Percentiles rank a stretch among this genome's conserved stretches.
These are phyloP conservation scores for Octodonta nipae DNA, from an alignment of 2,888 invertebrate genomes.

Conservation along the genomic window DNA sequence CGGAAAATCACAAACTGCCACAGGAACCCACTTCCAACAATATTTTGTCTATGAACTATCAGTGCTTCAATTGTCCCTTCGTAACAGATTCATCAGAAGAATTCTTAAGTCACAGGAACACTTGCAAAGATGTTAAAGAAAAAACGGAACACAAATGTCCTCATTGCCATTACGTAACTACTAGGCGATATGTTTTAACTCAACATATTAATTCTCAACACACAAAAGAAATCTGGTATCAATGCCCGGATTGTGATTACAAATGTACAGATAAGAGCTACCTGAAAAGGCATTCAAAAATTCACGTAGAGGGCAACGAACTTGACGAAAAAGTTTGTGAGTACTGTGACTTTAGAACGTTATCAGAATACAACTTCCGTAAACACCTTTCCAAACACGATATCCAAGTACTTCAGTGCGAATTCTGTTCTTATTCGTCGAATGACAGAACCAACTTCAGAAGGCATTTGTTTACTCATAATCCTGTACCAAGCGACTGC, in stretches of 20 bases:
- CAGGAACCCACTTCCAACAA: no score
- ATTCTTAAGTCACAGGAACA: no score
- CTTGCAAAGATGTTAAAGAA: no score
- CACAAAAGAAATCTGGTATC: conserved; percentile 15
- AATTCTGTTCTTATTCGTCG: conserved; percentile 21
- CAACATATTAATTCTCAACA: conserved; percentile 17
- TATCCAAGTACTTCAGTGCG: conserved; percentile 8
- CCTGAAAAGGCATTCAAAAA: conserved; percentile 11
- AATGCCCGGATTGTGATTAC: conserved; percentile 17
- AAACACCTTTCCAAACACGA: conserved; percentile 13
- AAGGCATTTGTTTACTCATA: conserved; percentile 23
- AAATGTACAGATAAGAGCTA: conserved; percentile 16
- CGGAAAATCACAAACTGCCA: no score
- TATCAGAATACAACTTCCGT: no score
- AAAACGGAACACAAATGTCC: no score
- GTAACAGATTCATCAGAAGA: no score
- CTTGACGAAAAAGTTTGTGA: conserved; percentile 7
- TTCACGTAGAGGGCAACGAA: conserved; percentile 2
- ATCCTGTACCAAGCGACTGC: conserved; percentile 20
- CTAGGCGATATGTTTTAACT: not conserved
- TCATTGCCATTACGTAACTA: not conserved
- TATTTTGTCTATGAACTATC: no score
- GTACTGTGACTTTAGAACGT: conserved; percentile 3
- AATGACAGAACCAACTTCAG: conserved; percentile 23
- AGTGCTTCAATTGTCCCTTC: no score